These are phyloP conservation scores for Sternarchorhynchus goeldii DNA, from an alignment of 2,797 vertebrate genomes.

Conservation along the genomic window DNA sequence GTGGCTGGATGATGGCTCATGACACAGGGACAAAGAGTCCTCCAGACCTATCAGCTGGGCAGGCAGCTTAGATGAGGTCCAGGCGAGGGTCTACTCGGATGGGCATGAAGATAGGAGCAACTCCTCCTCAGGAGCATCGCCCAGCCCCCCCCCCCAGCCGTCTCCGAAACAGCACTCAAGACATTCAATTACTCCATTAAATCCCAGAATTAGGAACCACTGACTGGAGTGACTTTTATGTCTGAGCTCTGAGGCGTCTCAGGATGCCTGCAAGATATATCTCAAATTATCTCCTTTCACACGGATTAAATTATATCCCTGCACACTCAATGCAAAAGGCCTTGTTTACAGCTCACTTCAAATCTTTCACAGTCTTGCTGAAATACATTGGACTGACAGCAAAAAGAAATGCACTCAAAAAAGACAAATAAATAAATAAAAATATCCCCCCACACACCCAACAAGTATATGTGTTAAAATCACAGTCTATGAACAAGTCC, in stretches of 20 bases:
- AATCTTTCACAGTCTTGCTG: conserved; percentile 30
- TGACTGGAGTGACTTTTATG: conserved; percentile 45
- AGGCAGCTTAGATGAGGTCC: conserved; percentile 64
- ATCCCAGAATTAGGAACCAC: conserved; percentile 46
- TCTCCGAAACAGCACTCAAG: conserved; percentile 38
- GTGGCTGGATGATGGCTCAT: conserved; percentile 78
- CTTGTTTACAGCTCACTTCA: conserved; percentile 51
- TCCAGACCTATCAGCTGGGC: conserved; percentile 73
- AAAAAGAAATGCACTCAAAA: not conserved
- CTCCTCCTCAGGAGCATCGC: conserved; percentile 18
- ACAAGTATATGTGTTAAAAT: not conserved
- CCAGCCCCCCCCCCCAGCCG: not conserved
- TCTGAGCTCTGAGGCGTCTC: conserved; percentile 41
- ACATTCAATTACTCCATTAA: conserved; percentile 61
- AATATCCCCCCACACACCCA: no score
- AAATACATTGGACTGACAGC: conserved; percentile 7
- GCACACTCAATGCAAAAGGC: conserved; percentile 3
- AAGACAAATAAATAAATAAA: not conserved
- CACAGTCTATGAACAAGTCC: not conserved
- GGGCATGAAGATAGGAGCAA: conserved; percentile 8
- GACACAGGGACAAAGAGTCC: conserved; percentile 78
- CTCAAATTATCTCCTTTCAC: conserved; percentile 32
- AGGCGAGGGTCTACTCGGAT: conserved; percentile 47
- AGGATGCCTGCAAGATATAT: conserved; percentile 36
- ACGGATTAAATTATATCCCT: conserved; percentile 39